Evolutionary conservation across 2,888 invertebrate species (phyloP).

Genomic region (Choreutis nemorana): DNA sequence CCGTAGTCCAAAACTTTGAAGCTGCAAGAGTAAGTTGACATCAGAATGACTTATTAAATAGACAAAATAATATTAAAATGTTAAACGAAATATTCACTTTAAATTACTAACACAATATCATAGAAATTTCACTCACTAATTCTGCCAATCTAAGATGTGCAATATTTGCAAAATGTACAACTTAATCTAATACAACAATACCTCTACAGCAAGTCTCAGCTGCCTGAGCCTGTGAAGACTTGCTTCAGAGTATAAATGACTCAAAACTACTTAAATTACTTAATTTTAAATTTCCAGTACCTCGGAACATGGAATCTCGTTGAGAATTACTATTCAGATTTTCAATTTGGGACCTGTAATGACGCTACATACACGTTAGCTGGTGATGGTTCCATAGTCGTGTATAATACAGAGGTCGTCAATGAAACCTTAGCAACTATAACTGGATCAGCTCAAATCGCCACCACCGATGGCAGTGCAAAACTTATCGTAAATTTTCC

Average conservation of each 20-base stretch:
- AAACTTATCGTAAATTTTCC: conserved; percentile 69
- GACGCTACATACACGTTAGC: conserved; percentile 57
- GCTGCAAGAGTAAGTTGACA: conserved; percentile 24
- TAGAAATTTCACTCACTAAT: no score
- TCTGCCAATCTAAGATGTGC: no score
- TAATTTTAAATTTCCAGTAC: conserved; percentile 29
- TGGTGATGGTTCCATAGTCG: conserved; percentile 18
- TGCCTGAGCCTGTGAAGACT: no score
- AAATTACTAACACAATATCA: no score
- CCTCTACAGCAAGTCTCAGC: no score
- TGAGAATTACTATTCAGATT: conserved; percentile 66
- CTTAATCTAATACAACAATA: no score
- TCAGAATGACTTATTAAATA: no score
- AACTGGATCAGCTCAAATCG: conserved; percentile 49
- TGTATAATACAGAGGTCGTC: conserved; percentile 29
- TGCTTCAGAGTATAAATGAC: no score
- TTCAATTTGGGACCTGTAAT: conserved; percentile 68
- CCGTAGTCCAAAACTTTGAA: conserved; percentile 29
- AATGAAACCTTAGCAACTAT: conserved; percentile 51
- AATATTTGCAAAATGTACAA: no score
- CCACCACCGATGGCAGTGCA: conserved; percentile 64
- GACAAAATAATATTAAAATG: no score
- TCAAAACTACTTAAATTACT: no score
- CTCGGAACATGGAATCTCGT: conserved; percentile 66
- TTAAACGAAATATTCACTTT: no score